Evolutionary conservation across 2,888 invertebrate genomes (phyloP), one percentile per base, ranked within the genome.

Genomic region (Phragmatobia fuliginosa): DNA sequence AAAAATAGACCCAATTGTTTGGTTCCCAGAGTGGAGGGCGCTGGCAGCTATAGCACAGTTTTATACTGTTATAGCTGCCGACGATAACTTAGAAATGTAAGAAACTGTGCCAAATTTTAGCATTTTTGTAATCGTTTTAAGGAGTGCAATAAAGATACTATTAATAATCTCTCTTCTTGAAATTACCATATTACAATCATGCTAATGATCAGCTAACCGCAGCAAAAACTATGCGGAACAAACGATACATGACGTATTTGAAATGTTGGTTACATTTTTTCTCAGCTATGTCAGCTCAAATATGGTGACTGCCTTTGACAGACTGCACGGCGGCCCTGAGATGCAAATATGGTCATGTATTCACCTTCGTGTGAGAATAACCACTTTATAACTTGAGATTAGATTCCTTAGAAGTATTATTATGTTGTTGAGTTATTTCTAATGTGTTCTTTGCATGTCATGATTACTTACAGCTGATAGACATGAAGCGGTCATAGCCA

Each of bases 271-370:
- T 60, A 77, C 81, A 81, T 82, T 79, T 84, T 84, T 77, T 82
- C 72, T 63, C 72, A 77, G 71, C 81, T 83, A 85, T 87, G 77
- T 81, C 75, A 52, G 68, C 32, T 66, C 83, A 45, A 76, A 88
- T 81, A 88, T 82, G 88, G 87, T 66, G 67, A 74, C 73, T 75
- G 75, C 85, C 84, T 79, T 81, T 83, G 86, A 84, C 85, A 90
- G 90, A 90, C 90, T 71, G 80, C 73, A 71, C 62, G 90, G 86
- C 90, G 89, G 62, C 77, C 79, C 58, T 82, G 79, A 82, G 74
- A 6, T 16, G 25, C 79, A 4, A 80, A 76, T 84, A 86, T 52
- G 87, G 87, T 70, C 59, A 62, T 66, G 49, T 83, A 85, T 85
- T 86, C 79, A 83, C 66, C 74, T 76, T 77, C 79, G 73, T 74